Conservation (phyloP, 2,888 invertebrate species). For the Fissipunctia ypsillon region DNA sequence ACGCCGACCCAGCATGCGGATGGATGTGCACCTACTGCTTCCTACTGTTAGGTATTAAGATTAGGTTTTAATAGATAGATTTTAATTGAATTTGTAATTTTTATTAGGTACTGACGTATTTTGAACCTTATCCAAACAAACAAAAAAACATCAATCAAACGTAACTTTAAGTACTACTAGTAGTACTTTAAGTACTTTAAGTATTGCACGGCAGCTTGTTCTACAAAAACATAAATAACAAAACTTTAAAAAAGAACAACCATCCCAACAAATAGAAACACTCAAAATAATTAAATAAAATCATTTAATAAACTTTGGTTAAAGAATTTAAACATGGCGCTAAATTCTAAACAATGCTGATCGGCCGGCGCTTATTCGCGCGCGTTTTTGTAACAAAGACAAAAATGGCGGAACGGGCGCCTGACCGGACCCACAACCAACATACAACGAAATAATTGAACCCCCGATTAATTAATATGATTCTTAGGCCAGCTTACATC, state of each 20-base stretch:
- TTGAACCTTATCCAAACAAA: not conserved
- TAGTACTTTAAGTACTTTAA: not conserved
- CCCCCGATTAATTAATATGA: constrained; percentile 39
- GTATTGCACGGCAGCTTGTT: not conserved
- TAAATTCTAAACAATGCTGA: constrained; percentile 82
- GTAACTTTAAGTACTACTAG: not conserved
- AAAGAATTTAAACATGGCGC: constrained; percentile 82
- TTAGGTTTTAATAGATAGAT: constrained; percentile 28
- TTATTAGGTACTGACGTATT: not conserved
- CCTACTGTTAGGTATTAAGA: constrained; percentile 14
- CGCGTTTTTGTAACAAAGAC: constrained; percentile 65
- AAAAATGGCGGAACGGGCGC: constrained; percentile 66
- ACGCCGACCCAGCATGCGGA: constrained; percentile 54
- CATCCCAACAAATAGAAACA: constrained; percentile 49
- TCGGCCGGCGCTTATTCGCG: constrained; percentile 62
- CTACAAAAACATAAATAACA: not conserved
- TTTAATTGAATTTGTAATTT: not conserved
- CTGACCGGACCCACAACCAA: constrained; percentile 66
- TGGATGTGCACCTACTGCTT: constrained; percentile 10
- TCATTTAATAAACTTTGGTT: constrained; percentile 83
- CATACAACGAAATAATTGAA: constrained; percentile 43
- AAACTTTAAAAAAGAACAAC: not conserved
- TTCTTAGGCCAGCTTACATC: not conserved
- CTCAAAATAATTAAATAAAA: constrained; percentile 68
- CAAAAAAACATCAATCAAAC: not conserved